phyloP scores from a whole-genome alignment of 2,888 invertebrate species.

The Rambutsinella grinnellia region DNA sequence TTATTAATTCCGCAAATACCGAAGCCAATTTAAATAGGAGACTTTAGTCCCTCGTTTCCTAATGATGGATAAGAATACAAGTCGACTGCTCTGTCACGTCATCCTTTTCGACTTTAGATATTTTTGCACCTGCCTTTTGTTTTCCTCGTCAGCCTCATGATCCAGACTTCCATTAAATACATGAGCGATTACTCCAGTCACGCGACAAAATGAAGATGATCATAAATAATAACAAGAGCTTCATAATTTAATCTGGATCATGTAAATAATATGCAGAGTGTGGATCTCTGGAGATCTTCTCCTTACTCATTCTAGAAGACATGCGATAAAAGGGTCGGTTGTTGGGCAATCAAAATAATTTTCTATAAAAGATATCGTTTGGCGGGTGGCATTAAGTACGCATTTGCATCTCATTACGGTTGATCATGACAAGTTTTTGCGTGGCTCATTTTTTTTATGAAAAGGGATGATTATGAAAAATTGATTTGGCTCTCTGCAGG shows the following conservation, averaged over 20 bases:
- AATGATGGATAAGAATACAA: neutral
- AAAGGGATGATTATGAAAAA: too few species aligned
- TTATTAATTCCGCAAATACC: conserved; percentile 10
- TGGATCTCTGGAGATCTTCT: conserved; percentile 17
- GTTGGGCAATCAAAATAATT: too few species aligned
- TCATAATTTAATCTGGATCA: conserved; percentile 10
- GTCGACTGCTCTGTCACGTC: conserved; percentile 27
- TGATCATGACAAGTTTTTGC: too few species aligned
- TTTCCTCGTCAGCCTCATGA: too few species aligned
- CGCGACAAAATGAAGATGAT: conserved; percentile 40
- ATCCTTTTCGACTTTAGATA: conserved; percentile 3
- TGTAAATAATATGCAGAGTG: conserved; percentile 47
- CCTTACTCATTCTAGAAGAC: neutral
- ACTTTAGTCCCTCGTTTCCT: neutral
- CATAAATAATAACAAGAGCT: conserved; percentile 14
- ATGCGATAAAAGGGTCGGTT: neutral
- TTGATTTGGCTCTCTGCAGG: too few species aligned
- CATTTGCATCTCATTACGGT: too few species aligned
- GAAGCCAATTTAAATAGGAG: too few species aligned
- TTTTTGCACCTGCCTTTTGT: conserved; percentile 42
- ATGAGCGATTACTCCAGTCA: conserved; percentile 50
- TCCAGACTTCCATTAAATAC: too few species aligned
- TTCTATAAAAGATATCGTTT: too few species aligned
- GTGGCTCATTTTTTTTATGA: too few species aligned
- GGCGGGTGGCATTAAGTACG: too few species aligned